These are phyloP conservation scores for Nanger granti DNA, from an alignment of 2,113 vertebrate genomes.

Conservation along the genomic window DNA sequence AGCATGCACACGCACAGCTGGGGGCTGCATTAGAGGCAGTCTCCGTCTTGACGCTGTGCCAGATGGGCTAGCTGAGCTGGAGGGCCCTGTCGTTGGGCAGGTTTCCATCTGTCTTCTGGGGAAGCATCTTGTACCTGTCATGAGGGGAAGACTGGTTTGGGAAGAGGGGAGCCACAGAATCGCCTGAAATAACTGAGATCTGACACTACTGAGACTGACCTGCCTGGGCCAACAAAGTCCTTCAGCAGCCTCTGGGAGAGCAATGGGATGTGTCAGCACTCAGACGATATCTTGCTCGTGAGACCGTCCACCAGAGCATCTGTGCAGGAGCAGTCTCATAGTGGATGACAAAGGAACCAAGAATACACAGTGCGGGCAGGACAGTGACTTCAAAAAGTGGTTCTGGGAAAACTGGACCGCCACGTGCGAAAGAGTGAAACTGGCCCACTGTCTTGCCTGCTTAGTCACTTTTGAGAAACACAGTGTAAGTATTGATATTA, in stretches of 20 bases:
- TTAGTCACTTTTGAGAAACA: not conserved
- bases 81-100: not conserved
- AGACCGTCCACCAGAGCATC: not conserved
- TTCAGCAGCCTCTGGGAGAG: not conserved
- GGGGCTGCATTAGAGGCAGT: not conserved
- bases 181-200: not conserved
- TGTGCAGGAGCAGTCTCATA: not conserved
- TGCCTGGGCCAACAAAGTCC: not conserved
- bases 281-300: fast-evolving
- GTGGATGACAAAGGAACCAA: not conserved
- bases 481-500: not conserved
- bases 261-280: not conserved
- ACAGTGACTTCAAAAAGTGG: not conserved
- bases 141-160: not conserved
- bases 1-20: not conserved
- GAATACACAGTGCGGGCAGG: not conserved
- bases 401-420: not conserved
- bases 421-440: not conserved
- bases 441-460: not conserved
- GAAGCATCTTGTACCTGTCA: not conserved
- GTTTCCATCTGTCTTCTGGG: not conserved
- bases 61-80: not conserved
- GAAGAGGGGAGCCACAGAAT: not conserved
- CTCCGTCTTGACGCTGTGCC: not conserved
- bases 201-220: not conserved